Base-by-base conservation (phyloP, 2,113 vertebrate species). In the Balaeniceps rex region DNA sequence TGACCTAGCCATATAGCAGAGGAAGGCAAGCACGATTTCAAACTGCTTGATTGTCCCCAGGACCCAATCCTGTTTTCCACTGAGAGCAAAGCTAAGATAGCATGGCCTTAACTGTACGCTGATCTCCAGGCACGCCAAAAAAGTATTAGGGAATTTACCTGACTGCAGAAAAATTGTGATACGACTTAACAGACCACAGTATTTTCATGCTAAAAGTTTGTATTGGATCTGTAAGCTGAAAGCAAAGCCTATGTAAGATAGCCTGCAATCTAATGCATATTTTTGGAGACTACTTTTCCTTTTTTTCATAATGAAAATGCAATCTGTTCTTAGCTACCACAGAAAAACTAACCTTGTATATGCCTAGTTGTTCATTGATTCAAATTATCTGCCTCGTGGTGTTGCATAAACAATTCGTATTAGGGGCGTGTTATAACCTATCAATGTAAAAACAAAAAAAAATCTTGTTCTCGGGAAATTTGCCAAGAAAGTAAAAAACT, bases 1-100 rank as follows among this genome's bases (percentile, higher is more conserved):
- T 23, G 55, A 15, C 34, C 8, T 11, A 11, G 26, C 3, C 14
- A 1, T 1, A 28, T 6, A 46, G 21, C 6, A 1, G 36, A 26
- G 18, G 57, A 64, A 28, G 23, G 33, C 38, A 25, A 31, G 26
- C 18, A 7, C 0, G 2, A 9, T 68, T 58, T 49, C 51, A 34
- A 9, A 8, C n/a, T 9, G 10, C 36, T 61, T n/a, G 28, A 3
- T 5, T 11, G 57, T 40, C 47, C 14, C 7, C 4, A 3, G 40
- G 9, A 12, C 8, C 1, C n/a, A 19, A 3, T 19, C 19, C 16
- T 26, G 19, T 36, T 76, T 57, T 36, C 61, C 33, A 4, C 2
- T 38, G 44, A n/a, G 6, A 66, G 29, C 63, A 29, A 75, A 66
- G 38, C 24, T 13, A 8, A 40, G 23, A 2, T 14, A 7, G 16